Evolutionary conservation across 2,888 invertebrate species (phyloP).

Genomic region (Seira musarum): DNA sequence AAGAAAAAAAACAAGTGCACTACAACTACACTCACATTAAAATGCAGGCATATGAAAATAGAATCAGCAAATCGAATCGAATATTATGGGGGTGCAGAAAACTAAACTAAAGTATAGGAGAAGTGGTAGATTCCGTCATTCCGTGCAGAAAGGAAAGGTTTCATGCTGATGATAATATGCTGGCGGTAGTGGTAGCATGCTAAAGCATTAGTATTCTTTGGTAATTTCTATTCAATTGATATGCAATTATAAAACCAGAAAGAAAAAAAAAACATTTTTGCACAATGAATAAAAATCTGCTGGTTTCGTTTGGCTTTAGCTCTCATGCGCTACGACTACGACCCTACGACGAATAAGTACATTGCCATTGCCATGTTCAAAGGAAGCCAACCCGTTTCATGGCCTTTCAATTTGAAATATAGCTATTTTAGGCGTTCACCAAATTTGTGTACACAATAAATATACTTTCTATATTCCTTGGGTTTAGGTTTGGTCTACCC

Average conservation of each 20-base stretch:
- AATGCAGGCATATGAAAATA: slow-evolving; percentile 3
- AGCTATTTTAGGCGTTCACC: neutral
- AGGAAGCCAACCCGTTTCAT: slow-evolving; percentile 6
- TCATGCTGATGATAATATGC: neutral
- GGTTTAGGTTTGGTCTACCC: too few species aligned
- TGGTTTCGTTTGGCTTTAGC: neutral
- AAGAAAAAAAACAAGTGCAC: slow-evolving; percentile 32
- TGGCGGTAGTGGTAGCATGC: neutral
- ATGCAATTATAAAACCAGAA: slow-evolving; percentile 5
- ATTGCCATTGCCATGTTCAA: neutral
- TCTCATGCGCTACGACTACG: too few species aligned
- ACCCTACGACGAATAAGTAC: too few species aligned
- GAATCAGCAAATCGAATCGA: neutral
- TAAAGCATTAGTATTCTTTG: too few species aligned
- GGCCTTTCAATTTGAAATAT: neutral
- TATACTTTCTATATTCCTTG: too few species aligned
- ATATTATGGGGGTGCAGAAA: slow-evolving; percentile 3
- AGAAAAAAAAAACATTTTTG: neutral
- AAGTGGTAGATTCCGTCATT: neutral
- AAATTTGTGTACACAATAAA: too few species aligned
- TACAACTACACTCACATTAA: neutral
- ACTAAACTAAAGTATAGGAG: neutral
- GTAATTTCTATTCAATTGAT: neutral
- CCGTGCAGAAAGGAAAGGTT: neutral
- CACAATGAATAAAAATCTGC: neutral